Evolutionary conservation across 2,113 vertebrate species (phyloP), one percentile per base, ranked within the genome.

Genomic region (Phodopus roborovskii): DNA sequence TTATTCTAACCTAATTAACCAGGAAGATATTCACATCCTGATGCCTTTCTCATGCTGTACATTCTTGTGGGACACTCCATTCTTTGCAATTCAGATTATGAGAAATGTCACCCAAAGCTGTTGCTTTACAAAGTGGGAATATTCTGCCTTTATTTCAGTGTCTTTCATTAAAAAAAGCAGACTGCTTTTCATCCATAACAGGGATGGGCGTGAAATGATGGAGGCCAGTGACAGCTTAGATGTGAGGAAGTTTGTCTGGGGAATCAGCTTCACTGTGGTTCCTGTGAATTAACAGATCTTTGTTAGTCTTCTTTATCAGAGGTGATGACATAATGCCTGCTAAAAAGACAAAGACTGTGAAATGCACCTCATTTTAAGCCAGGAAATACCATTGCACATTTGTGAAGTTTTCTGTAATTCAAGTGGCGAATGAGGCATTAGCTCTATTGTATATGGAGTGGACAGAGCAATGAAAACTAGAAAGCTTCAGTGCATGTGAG

Each of bases 281-380:
- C 73, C 74, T 77, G 42, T 45, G n/a, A 9, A 13, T n/a, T 58
- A 1, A 0, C 1, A 13, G 12, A 2, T 0, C 1, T 53, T 83
- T 64, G 26, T 26, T 78, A 36, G 73, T 4, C 0, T 9, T n/a
- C 33, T 13, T 85, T 36, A 28, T 17, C 12, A 66, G 64, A 74
- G 50, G 71, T 0, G 13, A n/a, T 12, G 26, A 50, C 0, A 0
- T 58, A 36, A 58, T 92, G 20, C 17, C 64, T 84, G 2, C 19
- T 33, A 17, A 70, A 45, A 39, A 5, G 5, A 12, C 70, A 68
- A 66, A 88, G 50, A 15, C 62, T 9, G 9, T 1, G 17, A 53
- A 39, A 24, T 19, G 7, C 30, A 62, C 3, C 19, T 77, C n/a
- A 11, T 0, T 64, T 91, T 62, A 39, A 39, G 17, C 28, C 56